Conservation (phyloP, 2,888 invertebrate genomes). For the Nemotelus pantherinus region DNA sequence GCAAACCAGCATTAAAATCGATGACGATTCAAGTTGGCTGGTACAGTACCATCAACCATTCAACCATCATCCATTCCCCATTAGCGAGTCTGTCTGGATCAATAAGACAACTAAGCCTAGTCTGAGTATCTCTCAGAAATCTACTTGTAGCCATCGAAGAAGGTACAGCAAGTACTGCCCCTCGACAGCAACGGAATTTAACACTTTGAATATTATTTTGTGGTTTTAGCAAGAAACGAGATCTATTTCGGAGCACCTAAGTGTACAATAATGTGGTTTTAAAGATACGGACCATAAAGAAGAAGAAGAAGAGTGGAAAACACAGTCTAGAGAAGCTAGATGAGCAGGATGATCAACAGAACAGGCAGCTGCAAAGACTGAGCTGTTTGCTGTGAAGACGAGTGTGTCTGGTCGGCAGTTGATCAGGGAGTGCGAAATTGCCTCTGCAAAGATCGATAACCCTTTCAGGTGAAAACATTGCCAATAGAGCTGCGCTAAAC, state of each 20-base stretch:
- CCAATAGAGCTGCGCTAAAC: background rate
- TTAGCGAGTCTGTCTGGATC: background rate
- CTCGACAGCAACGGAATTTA: constrained; percentile 43
- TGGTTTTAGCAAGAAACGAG: constrained; percentile 40
- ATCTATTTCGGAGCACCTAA: constrained; percentile 22
- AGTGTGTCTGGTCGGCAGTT: background rate
- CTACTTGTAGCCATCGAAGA: background rate
- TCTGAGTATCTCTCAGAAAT: background rate
- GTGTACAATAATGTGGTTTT: constrained; percentile 33
- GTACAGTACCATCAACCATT: background rate
- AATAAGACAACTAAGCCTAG: background rate
- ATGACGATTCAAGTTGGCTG: background rate
- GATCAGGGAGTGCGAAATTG: background rate
- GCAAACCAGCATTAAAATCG: background rate
- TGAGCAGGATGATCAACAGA: background rate
- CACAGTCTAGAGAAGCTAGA: background rate
- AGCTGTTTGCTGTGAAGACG: too few relatives aligned
- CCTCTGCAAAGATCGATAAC: constrained; percentile 35
- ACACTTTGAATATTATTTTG: constrained; percentile 47
- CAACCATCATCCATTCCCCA: constrained; percentile 5
- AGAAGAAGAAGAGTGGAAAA: background rate
- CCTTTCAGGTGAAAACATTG: constrained; percentile 38
- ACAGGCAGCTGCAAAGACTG: background rate
- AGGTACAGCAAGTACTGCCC: background rate
- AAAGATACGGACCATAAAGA: constrained; percentile 14